These are phyloP conservation scores for Hemicrepidius hirtus DNA, from an alignment of 2,888 invertebrate genomes.

Conservation along the genomic window DNA sequence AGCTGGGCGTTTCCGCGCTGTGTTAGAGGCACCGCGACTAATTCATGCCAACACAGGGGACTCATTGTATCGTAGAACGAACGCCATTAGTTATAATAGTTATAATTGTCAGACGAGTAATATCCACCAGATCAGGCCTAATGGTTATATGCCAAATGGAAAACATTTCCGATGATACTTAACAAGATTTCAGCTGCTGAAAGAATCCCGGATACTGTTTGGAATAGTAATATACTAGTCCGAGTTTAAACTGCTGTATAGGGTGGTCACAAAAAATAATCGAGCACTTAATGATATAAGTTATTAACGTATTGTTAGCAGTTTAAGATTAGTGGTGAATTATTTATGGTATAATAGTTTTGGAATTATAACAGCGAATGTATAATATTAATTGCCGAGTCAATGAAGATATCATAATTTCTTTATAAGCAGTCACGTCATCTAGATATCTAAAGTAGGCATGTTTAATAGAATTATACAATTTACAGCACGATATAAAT, in stretches of 20 bases:
- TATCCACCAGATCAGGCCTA: slow-evolving; percentile 36
- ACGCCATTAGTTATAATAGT: slow-evolving; percentile 45
- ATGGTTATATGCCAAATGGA: slow-evolving; percentile 35
- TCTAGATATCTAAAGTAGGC: slow-evolving; percentile 66
- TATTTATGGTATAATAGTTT: background rate
- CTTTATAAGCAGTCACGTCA: slow-evolving; percentile 66
- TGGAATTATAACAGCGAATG: slow-evolving; percentile 2
- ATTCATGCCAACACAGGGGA: slow-evolving; percentile 45
- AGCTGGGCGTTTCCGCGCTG: slow-evolving; percentile 45
- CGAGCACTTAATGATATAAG: no score
- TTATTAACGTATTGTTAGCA: no score
- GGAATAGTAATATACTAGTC: no score
- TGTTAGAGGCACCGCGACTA: slow-evolving; percentile 44
- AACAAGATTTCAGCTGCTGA: no score
- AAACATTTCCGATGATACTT: slow-evolving; percentile 16
- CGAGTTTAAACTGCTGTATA: no score
- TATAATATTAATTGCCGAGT: slow-evolving; percentile 5
- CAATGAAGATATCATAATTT: slow-evolving; percentile 62
- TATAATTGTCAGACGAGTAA: slow-evolving; percentile 44
- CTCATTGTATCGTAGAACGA: slow-evolving; percentile 43
- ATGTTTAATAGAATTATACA: slow-evolving; percentile 69
- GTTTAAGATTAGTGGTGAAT: no score
- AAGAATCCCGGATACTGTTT: no score
- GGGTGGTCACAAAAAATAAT: no score
- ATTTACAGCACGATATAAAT: slow-evolving; percentile 67